Conservation (phyloP, 2,888 invertebrate species). For the Calameuta filiformis region DNA sequence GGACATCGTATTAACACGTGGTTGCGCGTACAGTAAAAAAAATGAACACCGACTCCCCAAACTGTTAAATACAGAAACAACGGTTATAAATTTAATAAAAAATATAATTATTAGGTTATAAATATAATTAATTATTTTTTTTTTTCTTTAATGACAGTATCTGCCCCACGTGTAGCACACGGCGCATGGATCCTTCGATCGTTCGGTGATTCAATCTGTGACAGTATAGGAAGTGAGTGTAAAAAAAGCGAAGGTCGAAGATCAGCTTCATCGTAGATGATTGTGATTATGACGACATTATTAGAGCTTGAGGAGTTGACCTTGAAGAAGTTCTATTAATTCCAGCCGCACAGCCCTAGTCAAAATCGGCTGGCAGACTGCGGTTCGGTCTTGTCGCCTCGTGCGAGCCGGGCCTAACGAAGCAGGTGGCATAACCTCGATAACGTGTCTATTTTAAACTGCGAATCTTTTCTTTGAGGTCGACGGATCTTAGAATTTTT, state of each 20-base stretch:
- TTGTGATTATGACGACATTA: neutral
- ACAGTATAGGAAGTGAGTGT: neutral
- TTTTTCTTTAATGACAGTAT: neutral
- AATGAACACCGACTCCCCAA: neutral
- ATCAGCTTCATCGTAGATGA: neutral
- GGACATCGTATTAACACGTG: too few species aligned
- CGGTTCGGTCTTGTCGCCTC: neutral
- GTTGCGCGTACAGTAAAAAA: neutral
- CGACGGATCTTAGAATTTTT: neutral
- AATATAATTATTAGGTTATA: too few species aligned
- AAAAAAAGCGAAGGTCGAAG: slow-evolving; percentile 2
- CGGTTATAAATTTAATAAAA: neutral
- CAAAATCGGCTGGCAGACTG: neutral
- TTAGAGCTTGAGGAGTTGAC: slow-evolving; percentile 13
- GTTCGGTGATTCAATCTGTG: neutral
- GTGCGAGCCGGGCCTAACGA: neutral
- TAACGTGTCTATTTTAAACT: slow-evolving; percentile 2
- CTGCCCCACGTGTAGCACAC: too few species aligned
- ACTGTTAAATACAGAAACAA: neutral
- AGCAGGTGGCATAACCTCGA: neutral
- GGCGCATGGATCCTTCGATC: neutral
- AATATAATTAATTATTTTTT: too few species aligned
- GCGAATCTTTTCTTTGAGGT: neutral
- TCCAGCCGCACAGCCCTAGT: neutral
- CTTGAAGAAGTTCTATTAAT: slow-evolving; percentile 33